Evolutionary conservation across 2,888 invertebrate species (phyloP).

Genomic region (Limnephilus lunatus): DNA sequence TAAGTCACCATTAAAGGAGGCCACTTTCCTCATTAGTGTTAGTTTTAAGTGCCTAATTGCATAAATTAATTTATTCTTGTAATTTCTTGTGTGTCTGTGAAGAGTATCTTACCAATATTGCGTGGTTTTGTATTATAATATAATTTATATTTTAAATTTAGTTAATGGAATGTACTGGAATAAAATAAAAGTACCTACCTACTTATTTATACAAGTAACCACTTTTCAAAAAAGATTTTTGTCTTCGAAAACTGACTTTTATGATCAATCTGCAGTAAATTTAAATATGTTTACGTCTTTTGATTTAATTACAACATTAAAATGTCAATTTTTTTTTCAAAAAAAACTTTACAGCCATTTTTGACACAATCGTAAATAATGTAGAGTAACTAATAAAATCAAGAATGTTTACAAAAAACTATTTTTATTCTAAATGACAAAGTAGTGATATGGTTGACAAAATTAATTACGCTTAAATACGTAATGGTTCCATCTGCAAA

Average conservation of each 20-base stretch:
- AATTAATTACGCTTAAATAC: not conserved
- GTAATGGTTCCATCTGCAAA: not conserved
- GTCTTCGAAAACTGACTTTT: not conserved
- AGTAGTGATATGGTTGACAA: not conserved
- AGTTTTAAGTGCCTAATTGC: slow-evolving; percentile 46
- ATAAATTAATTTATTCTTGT: slow-evolving; percentile 50
- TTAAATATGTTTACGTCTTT: not conserved
- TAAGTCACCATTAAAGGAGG: slow-evolving; percentile 59
- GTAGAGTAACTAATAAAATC: not conserved
- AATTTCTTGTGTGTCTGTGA: not conserved
- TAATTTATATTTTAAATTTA: not conserved
- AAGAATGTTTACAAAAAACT: not conserved
- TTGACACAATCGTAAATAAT: not conserved
- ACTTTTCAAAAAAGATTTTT: not conserved
- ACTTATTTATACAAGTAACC: not conserved
- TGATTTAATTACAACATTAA: not conserved
- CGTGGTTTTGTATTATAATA: not conserved
- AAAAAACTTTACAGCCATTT: not conserved
- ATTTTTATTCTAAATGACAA: not conserved
- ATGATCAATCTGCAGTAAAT: not conserved
- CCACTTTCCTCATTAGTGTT: slow-evolving; percentile 54
- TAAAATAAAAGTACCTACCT: not conserved
- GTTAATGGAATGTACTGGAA: slow-evolving; percentile 9
- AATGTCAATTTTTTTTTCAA: not conserved
- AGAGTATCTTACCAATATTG: not conserved